Evolutionary conservation across 2,113 vertebrate species (phyloP).

Genomic region (Peromyscus leucopus): DNA sequence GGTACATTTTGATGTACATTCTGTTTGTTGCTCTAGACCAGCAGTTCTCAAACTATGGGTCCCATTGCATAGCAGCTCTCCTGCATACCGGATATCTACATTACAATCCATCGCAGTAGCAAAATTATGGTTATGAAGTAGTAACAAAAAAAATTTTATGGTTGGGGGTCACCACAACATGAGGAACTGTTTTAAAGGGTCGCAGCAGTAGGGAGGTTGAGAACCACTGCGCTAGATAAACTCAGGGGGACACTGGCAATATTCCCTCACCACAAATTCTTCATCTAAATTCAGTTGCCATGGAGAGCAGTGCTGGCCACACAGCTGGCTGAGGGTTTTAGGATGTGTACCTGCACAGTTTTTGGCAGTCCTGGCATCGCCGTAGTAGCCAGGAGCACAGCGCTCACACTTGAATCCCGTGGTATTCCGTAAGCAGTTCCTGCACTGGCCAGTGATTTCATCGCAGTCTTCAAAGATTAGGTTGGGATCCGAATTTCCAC

Average conservation of each 20-base stretch:
- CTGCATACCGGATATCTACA: background rate
- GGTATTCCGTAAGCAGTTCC: constrained; percentile 94
- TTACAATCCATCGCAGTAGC: background rate
- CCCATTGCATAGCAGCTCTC: background rate
- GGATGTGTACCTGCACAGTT: constrained; percentile 92
- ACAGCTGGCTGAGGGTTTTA: background rate
- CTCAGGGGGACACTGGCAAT: background rate
- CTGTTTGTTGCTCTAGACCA: background rate
- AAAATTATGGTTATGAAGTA: background rate
- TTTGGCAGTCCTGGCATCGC: constrained; percentile 93
- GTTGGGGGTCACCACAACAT: background rate
- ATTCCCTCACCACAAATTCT: background rate
- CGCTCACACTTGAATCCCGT: constrained; percentile 93
- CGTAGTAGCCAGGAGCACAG: constrained; percentile 94
- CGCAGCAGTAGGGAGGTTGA: background rate
- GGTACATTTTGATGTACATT: background rate
- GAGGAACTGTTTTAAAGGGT: background rate
- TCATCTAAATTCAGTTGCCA: background rate
- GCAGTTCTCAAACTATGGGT: background rate
- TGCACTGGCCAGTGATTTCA: constrained; percentile 95
- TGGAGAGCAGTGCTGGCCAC: background rate
- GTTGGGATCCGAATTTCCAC: constrained; percentile 97
- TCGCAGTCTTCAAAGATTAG: constrained; percentile 97
- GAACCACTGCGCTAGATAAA: background rate
- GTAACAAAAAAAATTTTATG: background rate